Base-by-base conservation (phyloP, 2,888 invertebrate genomes). In the Macropis europaea region DNA sequence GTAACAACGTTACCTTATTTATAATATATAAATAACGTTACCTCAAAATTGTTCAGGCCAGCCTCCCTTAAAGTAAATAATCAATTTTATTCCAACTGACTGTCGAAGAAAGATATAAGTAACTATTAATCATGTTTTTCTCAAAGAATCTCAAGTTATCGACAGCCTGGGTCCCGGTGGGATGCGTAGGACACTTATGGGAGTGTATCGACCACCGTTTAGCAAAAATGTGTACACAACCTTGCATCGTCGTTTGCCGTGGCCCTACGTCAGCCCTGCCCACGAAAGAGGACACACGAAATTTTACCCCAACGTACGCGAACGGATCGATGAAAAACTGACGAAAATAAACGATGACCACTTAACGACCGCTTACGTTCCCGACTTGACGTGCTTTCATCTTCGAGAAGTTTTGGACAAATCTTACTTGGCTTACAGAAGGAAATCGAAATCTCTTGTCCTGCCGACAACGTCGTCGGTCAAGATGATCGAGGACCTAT, bases 201-300 rank as follows among this genome's bases (percentile, higher is more conserved):
- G 56, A 2, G 53, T 34, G 17, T 45, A 67, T 50, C 59, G 56
- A 1, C 13, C 60, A 5, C 47, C 61, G 15, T 74, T 71, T 30
- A 48, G 50, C 2, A 17, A 2, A 28, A 32, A 38, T 19, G 19
- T 43, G 6, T 48, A 32, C 30, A 36, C 34, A 5, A 52, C 60
- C 13, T 45, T 80, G 28, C 76, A 77, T 26, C 73, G 43, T 2
- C 66, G 75, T 61, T 71, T 77, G 30, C 76, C 80, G 1, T 78
- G 73, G 80, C 6, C 47, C 17, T 70, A 67, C 19, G 48, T 82
- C 38, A 22, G 57, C 19, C 72, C 72, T 1, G 48, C 64, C 4
- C 78, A 81, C 28, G 73, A 77, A 26, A 69, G 30, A n/a, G 73
- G 70, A n/a, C 40, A 68, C 34, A 13, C 42, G 42, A 66, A 52